Evolutionary conservation across 2,888 invertebrate genomes (phyloP).

Genomic region (Protodeltote pygarga): DNA sequence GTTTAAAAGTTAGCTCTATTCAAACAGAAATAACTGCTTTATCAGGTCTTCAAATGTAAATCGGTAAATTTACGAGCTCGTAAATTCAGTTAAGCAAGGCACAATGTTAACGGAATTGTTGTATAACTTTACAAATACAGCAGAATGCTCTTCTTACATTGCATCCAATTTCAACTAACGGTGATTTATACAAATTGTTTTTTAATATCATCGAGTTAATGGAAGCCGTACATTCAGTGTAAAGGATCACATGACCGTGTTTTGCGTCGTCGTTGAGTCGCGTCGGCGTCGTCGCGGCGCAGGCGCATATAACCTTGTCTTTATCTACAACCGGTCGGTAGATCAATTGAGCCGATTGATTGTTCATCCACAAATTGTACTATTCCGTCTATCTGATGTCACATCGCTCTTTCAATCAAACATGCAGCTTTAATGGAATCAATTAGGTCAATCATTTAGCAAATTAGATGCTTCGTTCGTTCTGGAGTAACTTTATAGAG

Average conservation of each 20-base stretch:
- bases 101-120: slow-evolving; percentile 32
- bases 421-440: slow-evolving; percentile 47
- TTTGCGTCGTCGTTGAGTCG: slow-evolving; percentile 19
- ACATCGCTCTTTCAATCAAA: slow-evolving; percentile 45
- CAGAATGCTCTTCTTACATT: slow-evolving; percentile 13
- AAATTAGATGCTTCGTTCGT: slow-evolving; percentile 42
- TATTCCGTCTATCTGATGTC: slow-evolving; percentile 57
- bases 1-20: slow-evolving; percentile 2
- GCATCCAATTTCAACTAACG: slow-evolving; percentile 42
- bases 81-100: slow-evolving; percentile 32
- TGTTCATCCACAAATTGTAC: slow-evolving; percentile 57
- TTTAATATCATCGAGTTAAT: slow-evolving; percentile 34
- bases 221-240: slow-evolving; percentile 34
- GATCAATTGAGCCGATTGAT: slow-evolving; percentile 60
- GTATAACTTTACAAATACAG: slow-evolving; percentile 18
- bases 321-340: slow-evolving; percentile 48
- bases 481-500: slow-evolving; percentile 6
- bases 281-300: slow-evolving; percentile 24
- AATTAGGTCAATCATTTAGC: slow-evolving; percentile 58
- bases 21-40: slow-evolving; percentile 7
- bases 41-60: slow-evolving; percentile 31
- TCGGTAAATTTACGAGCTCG: slow-evolving; percentile 8
- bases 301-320: slow-evolving; percentile 50
- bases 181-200: slow-evolving; percentile 36
- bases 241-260: slow-evolving; percentile 54